phyloP scores from a whole-genome alignment of 2,113 vertebrate genomes.

The Tauraco erythrolophus region DNA sequence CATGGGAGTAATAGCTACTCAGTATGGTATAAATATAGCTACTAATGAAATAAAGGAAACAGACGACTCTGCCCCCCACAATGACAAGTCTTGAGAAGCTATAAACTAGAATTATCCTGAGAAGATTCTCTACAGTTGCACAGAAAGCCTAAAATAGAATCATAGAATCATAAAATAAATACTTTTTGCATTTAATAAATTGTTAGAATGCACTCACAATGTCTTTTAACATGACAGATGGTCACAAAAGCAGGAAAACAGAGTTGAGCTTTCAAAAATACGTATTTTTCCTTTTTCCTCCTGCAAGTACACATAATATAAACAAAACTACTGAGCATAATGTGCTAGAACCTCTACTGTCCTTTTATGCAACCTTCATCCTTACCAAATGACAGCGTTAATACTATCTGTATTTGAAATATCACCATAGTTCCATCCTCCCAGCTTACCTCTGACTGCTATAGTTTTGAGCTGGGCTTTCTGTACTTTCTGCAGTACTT shows the following conservation, averaged over 20 bases:
- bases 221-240: neutral
- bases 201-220: neutral
- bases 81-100: neutral
- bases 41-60: slow-evolving; percentile 28
- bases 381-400: neutral
- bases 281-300: neutral
- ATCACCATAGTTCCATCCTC: neutral
- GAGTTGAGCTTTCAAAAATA: neutral
- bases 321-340: neutral
- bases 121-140: neutral
- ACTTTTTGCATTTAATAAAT: neutral
- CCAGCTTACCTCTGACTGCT: neutral
- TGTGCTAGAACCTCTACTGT: neutral
- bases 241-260: neutral
- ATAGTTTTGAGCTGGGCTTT: neutral
- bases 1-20: neutral
- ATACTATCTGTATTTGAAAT: neutral
- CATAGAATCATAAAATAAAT: no score
- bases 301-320: neutral
- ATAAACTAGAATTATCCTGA: neutral
- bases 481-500: neutral
- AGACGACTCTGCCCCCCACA: neutral
- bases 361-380: neutral
- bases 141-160: neutral
- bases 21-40: neutral